Percentiles rank a stretch among this genome's conserved stretches.
phyloP scores from a whole-genome alignment of 2,113 vertebrate genomes.

The Ceratotherium simum region DNA sequence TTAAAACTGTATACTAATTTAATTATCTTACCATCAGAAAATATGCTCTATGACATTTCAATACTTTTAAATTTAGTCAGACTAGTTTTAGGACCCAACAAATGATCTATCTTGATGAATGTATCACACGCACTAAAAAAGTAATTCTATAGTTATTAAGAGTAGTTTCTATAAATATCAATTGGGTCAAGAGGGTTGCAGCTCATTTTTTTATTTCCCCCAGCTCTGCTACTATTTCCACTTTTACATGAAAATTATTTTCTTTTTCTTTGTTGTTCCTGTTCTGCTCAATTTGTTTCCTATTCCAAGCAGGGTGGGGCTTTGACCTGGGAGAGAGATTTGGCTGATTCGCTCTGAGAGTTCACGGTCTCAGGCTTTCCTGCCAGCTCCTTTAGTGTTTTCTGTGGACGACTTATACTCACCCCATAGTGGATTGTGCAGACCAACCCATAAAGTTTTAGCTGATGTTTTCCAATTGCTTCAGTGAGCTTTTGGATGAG shows the following conservation, averaged over 20 bases:
- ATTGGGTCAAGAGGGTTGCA: neutral
- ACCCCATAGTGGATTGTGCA: neutral
- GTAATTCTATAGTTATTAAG: neutral
- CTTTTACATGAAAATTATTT: neutral
- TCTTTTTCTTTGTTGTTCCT: neutral
- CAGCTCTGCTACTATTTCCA: neutral
- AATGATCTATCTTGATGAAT: neutral
- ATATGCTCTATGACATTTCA: conserved; percentile 9
- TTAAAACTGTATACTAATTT: neutral
- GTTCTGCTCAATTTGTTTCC: neutral
- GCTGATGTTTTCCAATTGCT: neutral
- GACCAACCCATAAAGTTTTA: neutral
- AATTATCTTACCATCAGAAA: neutral
- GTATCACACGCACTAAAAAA: neutral
- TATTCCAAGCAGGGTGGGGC: neutral
- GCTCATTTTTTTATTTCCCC: neutral
- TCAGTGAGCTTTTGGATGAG: neutral
- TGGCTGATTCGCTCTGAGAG: neutral
- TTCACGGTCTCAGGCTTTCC: neutral
- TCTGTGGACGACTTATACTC: neutral
- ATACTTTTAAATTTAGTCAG: conserved; percentile 20
- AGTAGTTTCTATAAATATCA: neutral
- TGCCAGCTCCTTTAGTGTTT: neutral
- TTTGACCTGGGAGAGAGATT: neutral
- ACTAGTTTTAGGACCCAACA: neutral